A percentile compares a stretch with the other conserved stretches of the same genome.
Conservation (phyloP, 2,113 vertebrate genomes). For the Vicugna pacos region DNA sequence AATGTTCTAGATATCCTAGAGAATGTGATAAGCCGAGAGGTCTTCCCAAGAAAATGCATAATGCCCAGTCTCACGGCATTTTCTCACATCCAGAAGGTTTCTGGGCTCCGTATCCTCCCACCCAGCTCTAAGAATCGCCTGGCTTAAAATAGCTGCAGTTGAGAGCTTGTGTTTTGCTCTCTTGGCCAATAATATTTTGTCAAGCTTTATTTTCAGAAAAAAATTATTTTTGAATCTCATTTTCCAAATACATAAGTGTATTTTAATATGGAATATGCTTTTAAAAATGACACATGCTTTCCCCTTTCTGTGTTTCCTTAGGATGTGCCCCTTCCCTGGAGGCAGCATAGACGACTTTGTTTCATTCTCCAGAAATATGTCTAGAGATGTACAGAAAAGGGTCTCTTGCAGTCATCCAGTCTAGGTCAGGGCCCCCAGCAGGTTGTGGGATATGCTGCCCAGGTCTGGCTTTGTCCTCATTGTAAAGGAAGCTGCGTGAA, state of each 20-base stretch:
- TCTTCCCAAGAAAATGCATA: not conserved
- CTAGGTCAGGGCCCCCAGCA: not conserved
- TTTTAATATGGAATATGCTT: slow-evolving; percentile 20
- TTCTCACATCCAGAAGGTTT: not conserved
- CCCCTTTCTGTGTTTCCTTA: not conserved
- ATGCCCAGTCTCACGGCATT: not conserved
- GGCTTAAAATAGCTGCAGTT: not conserved
- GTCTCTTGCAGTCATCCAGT: not conserved
- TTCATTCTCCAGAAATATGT: slow-evolving; percentile 21
- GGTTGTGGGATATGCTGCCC: not conserved
- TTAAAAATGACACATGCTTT: slow-evolving; percentile 17
- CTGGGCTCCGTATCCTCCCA: not conserved
- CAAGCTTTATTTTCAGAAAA: slow-evolving; percentile 25
- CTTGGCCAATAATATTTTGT: slow-evolving; percentile 28
- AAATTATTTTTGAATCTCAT: slow-evolving; percentile 55
- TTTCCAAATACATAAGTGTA: slow-evolving; percentile 40
- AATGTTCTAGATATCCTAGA: not conserved
- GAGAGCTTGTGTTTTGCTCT: slow-evolving; percentile 38
- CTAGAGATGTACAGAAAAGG: not conserved
- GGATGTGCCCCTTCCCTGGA: not conserved
- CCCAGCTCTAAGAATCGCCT: not conserved
- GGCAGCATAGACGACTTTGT: not conserved
- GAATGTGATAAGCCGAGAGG: not conserved
- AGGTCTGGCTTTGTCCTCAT: not conserved
- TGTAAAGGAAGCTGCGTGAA: not conserved